These are phyloP conservation scores for Apostichopus californicus DNA, from an alignment of 35 echinoderm and acorn worm species.

Conservation along the genomic window DNA sequence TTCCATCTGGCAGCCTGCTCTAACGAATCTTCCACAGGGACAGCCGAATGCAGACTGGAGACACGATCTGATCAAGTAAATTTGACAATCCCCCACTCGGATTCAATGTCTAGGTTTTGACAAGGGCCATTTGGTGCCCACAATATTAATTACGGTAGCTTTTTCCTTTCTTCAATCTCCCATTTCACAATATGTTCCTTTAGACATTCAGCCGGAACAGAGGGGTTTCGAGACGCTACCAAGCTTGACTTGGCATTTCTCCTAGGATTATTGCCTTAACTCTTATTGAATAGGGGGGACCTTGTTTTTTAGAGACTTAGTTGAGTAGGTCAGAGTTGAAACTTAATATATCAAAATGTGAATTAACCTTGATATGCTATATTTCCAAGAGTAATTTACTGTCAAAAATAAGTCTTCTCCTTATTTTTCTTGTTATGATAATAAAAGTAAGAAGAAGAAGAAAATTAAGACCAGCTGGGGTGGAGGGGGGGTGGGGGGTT, in stretches of 20 bases:
- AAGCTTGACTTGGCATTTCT: conserved; percentile 20
- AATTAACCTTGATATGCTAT: background rate
- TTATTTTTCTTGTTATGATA: too few relatives aligned
- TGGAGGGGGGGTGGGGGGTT: too few relatives aligned
- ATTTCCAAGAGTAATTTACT: background rate
- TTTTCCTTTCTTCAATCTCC: background rate
- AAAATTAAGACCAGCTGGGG: too few relatives aligned
- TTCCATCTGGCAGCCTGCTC: conserved; percentile 53
- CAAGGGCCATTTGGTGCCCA: conserved; percentile 59
- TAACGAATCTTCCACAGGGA: conserved; percentile 28
- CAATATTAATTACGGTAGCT: conserved; percentile 51
- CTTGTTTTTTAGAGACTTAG: background rate
- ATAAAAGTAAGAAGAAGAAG: too few relatives aligned
- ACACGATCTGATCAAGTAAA: conserved; percentile 48
- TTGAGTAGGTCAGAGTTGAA: conserved; percentile 28
- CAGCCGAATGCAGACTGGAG: conserved; percentile 28
- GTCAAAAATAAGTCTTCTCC: background rate
- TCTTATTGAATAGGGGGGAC: background rate
- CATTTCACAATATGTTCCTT: background rate
- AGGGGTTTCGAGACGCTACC: background rate
- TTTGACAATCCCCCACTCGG: conserved; percentile 56
- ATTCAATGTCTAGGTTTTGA: conserved; percentile 56
- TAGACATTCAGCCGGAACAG: background rate
- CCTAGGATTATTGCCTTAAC: background rate
- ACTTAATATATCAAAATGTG: background rate